These are phyloP conservation scores for Maylandia zebra DNA, from an alignment of 2,113 vertebrate genomes.

Conservation along the genomic window DNA sequence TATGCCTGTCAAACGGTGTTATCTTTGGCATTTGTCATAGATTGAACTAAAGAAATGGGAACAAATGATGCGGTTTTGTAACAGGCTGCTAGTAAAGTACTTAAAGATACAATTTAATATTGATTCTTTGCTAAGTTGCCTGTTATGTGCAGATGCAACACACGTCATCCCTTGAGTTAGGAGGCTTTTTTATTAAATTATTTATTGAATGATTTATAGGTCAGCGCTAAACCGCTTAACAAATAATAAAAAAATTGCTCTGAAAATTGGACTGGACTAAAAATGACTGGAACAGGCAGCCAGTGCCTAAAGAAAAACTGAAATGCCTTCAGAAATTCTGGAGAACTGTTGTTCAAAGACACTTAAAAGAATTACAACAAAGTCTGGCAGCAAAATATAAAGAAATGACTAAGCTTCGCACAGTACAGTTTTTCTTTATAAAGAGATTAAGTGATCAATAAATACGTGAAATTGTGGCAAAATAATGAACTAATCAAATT, in stretches of 20 bases:
- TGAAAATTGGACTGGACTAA: not conserved
- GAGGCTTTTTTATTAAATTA: not conserved
- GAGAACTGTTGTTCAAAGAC: not conserved
- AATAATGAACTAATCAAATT: not conserved
- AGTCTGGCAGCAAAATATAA: not conserved
- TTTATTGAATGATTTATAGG: not conserved
- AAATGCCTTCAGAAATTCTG: not conserved
- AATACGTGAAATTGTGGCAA: not conserved
- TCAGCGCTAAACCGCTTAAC: not conserved
- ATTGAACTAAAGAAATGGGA: not conserved
- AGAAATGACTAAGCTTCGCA: not conserved
- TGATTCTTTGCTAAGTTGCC: not conserved
- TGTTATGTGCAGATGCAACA: not conserved
- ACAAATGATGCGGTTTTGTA: not conserved
- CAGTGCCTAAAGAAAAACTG: not conserved
- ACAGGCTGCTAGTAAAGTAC: not conserved
- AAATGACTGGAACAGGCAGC: not conserved
- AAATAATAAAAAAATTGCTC: not conserved
- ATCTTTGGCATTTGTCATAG: not conserved
- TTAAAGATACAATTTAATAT: not conserved
- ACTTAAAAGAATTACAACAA: not conserved
- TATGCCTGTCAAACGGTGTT: not conserved
- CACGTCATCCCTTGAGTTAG: not conserved
- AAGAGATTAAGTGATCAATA: not conserved
- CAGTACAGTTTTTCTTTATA: not conserved